phyloP scores from a whole-genome alignment of 1,140 invertebrate genomes.

The Drosophila sp. region DNA sequence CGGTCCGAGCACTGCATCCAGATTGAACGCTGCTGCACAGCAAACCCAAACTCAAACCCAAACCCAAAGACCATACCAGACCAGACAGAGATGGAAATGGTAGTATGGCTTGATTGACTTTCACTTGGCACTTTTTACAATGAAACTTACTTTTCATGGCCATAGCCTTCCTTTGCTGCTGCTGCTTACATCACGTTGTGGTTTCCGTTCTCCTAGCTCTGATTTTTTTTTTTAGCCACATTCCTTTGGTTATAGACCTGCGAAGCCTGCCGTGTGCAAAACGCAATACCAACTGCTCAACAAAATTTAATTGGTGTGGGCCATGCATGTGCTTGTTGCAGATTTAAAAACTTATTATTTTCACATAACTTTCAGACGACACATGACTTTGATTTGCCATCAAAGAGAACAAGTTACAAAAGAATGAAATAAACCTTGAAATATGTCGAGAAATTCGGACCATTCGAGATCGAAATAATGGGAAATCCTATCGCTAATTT shows the following conservation, averaged over 20 bases:
- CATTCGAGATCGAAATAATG: too few species aligned
- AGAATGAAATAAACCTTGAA: too few species aligned
- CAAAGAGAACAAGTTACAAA: too few species aligned
- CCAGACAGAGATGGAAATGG: neutral
- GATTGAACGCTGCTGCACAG: neutral
- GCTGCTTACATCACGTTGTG: neutral
- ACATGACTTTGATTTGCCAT: too few species aligned
- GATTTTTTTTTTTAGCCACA: neutral
- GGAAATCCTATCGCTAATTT: too few species aligned
- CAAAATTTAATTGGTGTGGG: constrained; percentile 5
- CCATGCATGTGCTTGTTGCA: neutral
- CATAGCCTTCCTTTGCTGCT: neutral
- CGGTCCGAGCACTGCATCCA: neutral
- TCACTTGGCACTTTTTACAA: constrained; percentile 12
- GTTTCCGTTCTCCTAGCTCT: neutral
- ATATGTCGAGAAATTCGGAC: too few species aligned
- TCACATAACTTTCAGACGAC: too few species aligned
- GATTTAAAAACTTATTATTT: neutral
- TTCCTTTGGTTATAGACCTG: constrained; percentile 1
- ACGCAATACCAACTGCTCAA: constrained; percentile 9
- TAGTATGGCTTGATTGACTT: constrained; percentile 13
- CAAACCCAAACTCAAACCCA: neutral
- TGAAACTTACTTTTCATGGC: constrained; percentile 17
- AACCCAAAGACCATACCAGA: too few species aligned
- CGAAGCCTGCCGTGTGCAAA: constrained; percentile 9